phyloP scores from a whole-genome alignment of 1,140 invertebrate species.

The Hestina assimilis region DNA sequence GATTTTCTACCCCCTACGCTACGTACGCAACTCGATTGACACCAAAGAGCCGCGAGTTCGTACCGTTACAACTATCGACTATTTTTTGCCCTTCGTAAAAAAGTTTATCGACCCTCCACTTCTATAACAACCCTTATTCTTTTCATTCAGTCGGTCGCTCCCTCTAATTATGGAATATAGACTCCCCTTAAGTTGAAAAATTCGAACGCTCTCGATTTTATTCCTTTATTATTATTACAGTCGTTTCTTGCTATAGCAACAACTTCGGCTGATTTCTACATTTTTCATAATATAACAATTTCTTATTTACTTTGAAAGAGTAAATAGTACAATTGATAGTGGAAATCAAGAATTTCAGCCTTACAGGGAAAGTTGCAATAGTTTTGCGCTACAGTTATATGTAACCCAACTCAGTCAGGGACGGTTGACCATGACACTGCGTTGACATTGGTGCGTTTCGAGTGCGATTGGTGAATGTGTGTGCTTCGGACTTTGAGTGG shows the following conservation, averaged over 20 bases:
- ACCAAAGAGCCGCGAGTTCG: slow-evolving; percentile 5
- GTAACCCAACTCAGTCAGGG: slow-evolving; percentile 52
- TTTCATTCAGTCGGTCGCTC: slow-evolving; percentile 57
- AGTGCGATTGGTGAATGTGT: slow-evolving; percentile 38
- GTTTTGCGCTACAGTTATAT: slow-evolving; percentile 56
- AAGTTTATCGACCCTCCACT: slow-evolving; percentile 66
- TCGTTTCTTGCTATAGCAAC: background rate
- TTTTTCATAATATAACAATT: background rate
- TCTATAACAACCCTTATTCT: slow-evolving; percentile 71
- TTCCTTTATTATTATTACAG: slow-evolving; percentile 59
- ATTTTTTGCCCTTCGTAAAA: slow-evolving; percentile 38
- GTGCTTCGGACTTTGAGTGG: slow-evolving; percentile 8
- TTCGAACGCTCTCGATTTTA: slow-evolving; percentile 52
- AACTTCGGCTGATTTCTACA: slow-evolving; percentile 16
- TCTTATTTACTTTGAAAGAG: background rate
- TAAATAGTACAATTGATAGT: slow-evolving; percentile 11
- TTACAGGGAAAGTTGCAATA: slow-evolving; percentile 44
- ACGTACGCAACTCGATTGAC: slow-evolving; percentile 15
- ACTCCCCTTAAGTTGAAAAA: slow-evolving; percentile 66
- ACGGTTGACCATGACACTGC: slow-evolving; percentile 56
- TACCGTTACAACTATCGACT: slow-evolving; percentile 14
- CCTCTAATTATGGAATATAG: slow-evolving; percentile 73
- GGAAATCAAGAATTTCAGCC: slow-evolving; percentile 15
- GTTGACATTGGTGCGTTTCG: slow-evolving; percentile 54
- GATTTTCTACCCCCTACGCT: slow-evolving; percentile 6